A percentile compares a stretch with the other conserved stretches of the same genome.
Evolutionary conservation across 2,888 invertebrate genomes (phyloP).

Genomic region (Papilio elwesi): DNA sequence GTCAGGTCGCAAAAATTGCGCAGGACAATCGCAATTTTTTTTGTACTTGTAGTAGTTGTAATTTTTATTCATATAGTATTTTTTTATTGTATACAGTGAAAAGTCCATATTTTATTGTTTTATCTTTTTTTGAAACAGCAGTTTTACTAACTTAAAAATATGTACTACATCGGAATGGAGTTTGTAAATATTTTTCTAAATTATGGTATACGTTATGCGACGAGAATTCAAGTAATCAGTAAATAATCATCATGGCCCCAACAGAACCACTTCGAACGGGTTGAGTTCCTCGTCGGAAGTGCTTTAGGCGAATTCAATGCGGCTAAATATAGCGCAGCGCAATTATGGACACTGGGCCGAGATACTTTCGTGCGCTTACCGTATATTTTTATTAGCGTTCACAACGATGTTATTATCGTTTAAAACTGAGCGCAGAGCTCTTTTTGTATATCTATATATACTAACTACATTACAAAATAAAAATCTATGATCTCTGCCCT

Average conservation of each 20-base stretch:
- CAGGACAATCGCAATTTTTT: not conserved
- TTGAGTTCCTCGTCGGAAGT: constrained; percentile 42
- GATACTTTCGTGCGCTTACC: constrained; percentile 27
- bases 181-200: not conserved
- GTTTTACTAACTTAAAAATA: too few species aligned
- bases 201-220: not conserved
- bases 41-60: not conserved
- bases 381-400: constrained; percentile 14
- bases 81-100: not conserved
- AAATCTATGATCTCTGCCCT: too few species aligned
- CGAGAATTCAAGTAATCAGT: constrained; percentile 6
- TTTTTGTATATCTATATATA: too few species aligned
- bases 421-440: not conserved
- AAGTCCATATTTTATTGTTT: too few species aligned
- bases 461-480: too few species aligned
- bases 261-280: constrained; percentile 44
- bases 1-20: constrained; percentile 1
- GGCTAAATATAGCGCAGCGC: constrained; percentile 54
- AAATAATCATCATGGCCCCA: constrained; percentile 39
- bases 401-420: not conserved
- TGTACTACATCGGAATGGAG: too few species aligned
- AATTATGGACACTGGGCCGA: constrained; percentile 50
- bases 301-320: constrained; percentile 37
- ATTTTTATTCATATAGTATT: not conserved
- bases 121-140: too few species aligned